These are phyloP conservation scores for Chloroclystis v-ata DNA, from an alignment of 2,888 invertebrate species.

Conservation along the genomic window DNA sequence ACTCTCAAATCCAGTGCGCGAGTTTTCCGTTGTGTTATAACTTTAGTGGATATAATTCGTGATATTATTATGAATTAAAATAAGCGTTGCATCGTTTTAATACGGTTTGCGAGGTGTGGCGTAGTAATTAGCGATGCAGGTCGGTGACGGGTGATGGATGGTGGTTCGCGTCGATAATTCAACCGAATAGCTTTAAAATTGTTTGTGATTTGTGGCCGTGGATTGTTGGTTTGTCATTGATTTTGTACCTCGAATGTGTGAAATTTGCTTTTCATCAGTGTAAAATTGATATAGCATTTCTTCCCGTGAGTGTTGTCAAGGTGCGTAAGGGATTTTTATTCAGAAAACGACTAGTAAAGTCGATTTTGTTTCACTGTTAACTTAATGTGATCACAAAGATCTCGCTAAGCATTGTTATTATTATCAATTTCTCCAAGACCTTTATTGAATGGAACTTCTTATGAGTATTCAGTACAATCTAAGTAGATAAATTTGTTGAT, in stretches of 20 bases:
- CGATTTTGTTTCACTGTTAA: too few relatives aligned
- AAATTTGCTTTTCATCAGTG: background rate
- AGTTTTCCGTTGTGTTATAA: constrained; percentile 25
- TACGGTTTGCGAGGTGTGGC: constrained; percentile 53
- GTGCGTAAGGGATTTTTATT: too few relatives aligned
- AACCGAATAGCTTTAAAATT: constrained; percentile 19
- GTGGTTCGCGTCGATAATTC: constrained; percentile 34
- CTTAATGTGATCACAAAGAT: too few relatives aligned
- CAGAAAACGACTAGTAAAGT: too few relatives aligned
- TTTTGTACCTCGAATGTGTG: background rate
- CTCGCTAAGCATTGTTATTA: too few relatives aligned
- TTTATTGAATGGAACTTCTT: too few relatives aligned
- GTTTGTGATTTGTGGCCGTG: constrained; percentile 23
- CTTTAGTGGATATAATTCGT: constrained; percentile 34
- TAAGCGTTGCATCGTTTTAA: constrained; percentile 64
- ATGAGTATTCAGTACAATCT: too few relatives aligned
- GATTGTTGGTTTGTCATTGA: constrained; percentile 1
- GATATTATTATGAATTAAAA: constrained; percentile 71
- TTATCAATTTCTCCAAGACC: too few relatives aligned
- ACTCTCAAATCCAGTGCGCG: constrained; percentile 37
- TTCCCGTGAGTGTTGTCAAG: too few relatives aligned
- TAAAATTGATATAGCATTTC: background rate
- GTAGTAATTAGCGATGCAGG: constrained; percentile 58
- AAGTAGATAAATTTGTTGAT: too few relatives aligned
- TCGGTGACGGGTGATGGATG: constrained; percentile 49